These are phyloP conservation scores for Drosophila differens DNA, from an alignment of 2,888 invertebrate genomes.

Conservation along the genomic window DNA sequence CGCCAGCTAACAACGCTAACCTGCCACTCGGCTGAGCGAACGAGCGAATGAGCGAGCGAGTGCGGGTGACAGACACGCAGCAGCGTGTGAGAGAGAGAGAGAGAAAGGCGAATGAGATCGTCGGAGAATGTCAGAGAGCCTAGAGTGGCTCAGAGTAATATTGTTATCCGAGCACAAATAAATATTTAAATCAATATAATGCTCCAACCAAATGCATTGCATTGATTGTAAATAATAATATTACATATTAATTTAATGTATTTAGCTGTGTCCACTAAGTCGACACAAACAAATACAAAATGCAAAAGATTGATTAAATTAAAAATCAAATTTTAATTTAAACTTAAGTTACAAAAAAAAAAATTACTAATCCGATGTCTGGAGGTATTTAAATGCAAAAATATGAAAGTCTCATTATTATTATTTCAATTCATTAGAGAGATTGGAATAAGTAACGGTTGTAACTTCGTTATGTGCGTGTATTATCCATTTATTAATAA, in stretches of 20 bases:
- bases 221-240: background rate
- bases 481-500: background rate
- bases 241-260: background rate
- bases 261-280: background rate
- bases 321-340: background rate
- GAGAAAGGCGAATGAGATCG: slow-evolving; percentile 1
- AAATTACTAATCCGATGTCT: background rate
- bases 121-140: background rate
- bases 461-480: background rate
- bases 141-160: slow-evolving; percentile 5
- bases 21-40: slow-evolving; percentile 14
- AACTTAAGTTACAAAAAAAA: background rate
- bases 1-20: slow-evolving; percentile 15
- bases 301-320: background rate
- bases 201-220: background rate
- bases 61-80: slow-evolving; percentile 29
- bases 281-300: background rate
- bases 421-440: background rate
- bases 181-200: background rate
- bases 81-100: background rate
- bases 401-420: background rate
- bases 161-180: background rate
- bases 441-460: background rate
- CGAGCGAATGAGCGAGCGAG: slow-evolving; percentile 12
- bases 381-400: background rate